These are phyloP conservation scores for Brienomyrus brachyistius DNA, from an alignment of 2,113 vertebrate genomes.

Conservation along the genomic window DNA sequence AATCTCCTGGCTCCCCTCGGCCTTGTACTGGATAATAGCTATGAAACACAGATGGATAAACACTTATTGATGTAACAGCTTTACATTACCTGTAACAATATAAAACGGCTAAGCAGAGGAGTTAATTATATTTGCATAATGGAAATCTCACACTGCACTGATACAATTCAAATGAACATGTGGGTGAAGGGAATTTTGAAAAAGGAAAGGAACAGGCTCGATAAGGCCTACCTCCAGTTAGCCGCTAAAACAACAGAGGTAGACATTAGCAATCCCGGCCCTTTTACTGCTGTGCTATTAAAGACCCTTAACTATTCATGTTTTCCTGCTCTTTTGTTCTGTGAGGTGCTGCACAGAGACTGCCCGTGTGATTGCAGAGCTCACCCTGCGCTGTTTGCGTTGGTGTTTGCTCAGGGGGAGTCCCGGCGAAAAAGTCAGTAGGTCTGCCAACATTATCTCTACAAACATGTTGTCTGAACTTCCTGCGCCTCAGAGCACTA, in stretches of 20 bases:
- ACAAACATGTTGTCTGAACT: not conserved
- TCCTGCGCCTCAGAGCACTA: conserved; percentile 5
- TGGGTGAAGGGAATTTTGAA: conserved; percentile 17
- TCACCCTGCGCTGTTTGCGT: conserved; percentile 40
- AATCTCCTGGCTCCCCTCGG: not conserved
- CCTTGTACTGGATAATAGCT: not conserved
- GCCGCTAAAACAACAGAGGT: not conserved
- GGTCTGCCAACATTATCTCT: conserved; percentile 24
- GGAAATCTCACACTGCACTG: conserved; percentile 25
- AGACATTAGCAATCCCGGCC: not conserved
- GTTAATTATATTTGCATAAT: conserved; percentile 30
- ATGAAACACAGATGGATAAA: not conserved
- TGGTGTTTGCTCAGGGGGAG: conserved; percentile 36
- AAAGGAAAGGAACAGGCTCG: not conserved
- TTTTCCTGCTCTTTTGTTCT: conserved; percentile 30
- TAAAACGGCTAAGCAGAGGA: conserved; percentile 26
- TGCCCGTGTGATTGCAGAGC: conserved; percentile 33
- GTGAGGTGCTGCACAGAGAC: conserved; percentile 26
- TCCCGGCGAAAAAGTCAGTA: conserved; percentile 22
- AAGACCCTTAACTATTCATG: conserved; percentile 13
- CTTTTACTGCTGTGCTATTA: conserved; percentile 19
- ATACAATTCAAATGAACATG: conserved; percentile 16
- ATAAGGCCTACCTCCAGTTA: not conserved
- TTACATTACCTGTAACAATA: conserved; percentile 41
- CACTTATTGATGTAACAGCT: conserved; percentile 26